phyloP scores from a whole-genome alignment of 2,113 vertebrate species.

The Nyctereutes procyonoides region DNA sequence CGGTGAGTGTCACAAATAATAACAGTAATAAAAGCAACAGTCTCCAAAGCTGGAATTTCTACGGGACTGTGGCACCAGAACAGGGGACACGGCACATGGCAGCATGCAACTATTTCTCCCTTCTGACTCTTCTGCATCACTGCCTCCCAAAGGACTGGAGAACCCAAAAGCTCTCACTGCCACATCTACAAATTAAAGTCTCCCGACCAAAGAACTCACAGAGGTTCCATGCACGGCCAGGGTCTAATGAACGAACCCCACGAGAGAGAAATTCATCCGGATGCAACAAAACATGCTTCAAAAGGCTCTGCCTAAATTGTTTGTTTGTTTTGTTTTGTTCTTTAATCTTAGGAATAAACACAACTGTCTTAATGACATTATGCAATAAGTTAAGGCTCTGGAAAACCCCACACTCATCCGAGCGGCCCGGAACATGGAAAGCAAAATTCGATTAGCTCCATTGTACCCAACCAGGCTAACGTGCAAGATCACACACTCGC shows the following conservation, averaged over 20 bases:
- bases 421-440: constrained; percentile 61
- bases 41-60: constrained; percentile 41
- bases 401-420: constrained; percentile 54
- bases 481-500: constrained; percentile 71
- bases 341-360: constrained; percentile 48
- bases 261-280: constrained; percentile 9
- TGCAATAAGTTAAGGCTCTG: constrained; percentile 66
- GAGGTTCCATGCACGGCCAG: not conserved
- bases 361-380: constrained; percentile 62
- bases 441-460: constrained; percentile 68
- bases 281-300: constrained; percentile 12
- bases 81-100: not conserved
- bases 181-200: constrained; percentile 61
- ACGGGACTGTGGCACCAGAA: not conserved
- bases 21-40: constrained; percentile 23
- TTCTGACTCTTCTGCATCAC: constrained; percentile 42
- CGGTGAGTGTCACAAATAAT: constrained; percentile 1
- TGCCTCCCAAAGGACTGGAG: constrained; percentile 51
- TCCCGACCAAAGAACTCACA: constrained; percentile 9
- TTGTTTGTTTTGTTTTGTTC: not conserved
- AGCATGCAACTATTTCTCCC: constrained; percentile 14
- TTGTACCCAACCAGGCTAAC: constrained; percentile 66
- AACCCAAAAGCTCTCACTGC: constrained; percentile 10
- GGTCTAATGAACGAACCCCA: not conserved
- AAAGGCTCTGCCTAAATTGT: not conserved